Evolutionary conservation across 2,113 vertebrate genomes (phyloP).

Genomic region (Mus pahari): DNA sequence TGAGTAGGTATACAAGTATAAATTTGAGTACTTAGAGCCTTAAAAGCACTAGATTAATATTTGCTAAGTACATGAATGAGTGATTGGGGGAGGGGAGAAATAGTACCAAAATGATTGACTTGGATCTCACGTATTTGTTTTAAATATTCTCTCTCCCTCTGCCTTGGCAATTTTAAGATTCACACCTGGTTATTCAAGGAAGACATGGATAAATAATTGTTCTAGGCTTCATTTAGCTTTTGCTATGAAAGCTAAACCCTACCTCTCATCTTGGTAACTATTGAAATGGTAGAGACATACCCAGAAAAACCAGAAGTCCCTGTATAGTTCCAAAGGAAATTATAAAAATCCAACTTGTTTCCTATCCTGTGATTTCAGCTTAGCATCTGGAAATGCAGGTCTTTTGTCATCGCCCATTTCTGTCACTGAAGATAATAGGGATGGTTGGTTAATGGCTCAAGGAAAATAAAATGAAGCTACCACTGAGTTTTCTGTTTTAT

Average conservation of each 20-base stretch:
- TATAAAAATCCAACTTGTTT: constrained; percentile 43
- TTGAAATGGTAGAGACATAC: constrained; percentile 59
- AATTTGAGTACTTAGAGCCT: not conserved
- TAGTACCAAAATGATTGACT: not conserved
- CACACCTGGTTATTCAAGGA: constrained; percentile 1
- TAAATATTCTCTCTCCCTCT: not conserved
- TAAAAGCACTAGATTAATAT: not conserved
- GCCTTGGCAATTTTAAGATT: not conserved
- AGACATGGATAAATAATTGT: constrained; percentile 41
- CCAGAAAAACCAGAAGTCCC: constrained; percentile 41
- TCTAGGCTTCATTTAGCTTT: constrained; percentile 55
- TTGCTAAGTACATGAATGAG: not conserved
- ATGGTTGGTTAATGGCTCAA: constrained; percentile 77
- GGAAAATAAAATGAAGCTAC: constrained; percentile 73
- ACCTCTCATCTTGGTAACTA: not conserved
- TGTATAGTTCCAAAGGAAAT: constrained; percentile 53
- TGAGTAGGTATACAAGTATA: not conserved
- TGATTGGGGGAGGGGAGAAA: not conserved
- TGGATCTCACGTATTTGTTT: constrained; percentile 26
- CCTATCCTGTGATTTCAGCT: constrained; percentile 62
- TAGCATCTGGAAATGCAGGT: constrained; percentile 71
- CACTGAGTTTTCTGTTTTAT: constrained; percentile 61
- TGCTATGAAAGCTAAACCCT: constrained; percentile 52
- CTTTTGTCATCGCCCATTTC: constrained; percentile 62
- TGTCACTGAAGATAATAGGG: constrained; percentile 68